Evolutionary conservation across 2,888 invertebrate species (phyloP).

Genomic region (Nysson spinosus): DNA sequence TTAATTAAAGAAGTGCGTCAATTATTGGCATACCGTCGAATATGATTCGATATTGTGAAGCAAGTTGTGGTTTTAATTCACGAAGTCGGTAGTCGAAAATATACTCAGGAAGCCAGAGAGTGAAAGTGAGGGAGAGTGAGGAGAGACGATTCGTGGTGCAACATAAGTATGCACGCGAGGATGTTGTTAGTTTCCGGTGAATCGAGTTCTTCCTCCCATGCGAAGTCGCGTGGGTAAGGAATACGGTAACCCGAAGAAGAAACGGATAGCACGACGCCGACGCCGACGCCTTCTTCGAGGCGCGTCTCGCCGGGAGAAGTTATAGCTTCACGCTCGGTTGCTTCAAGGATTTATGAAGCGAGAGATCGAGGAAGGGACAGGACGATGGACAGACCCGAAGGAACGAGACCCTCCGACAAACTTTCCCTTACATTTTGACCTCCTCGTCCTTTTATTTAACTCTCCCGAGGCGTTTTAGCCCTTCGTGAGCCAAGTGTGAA

Average conservation of each 20-base stretch:
- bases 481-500: too few species aligned
- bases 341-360: slow-evolving; percentile 58
- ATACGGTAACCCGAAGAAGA: slow-evolving; percentile 20
- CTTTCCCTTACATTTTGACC: slow-evolving; percentile 32
- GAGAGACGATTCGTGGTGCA: neutral
- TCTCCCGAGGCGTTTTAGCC: too few species aligned
- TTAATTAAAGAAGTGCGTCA: too few species aligned
- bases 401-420: slow-evolving; percentile 5
- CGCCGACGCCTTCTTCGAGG: slow-evolving; percentile 30
- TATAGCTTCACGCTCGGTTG: slow-evolving; percentile 69
- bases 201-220: slow-evolving; percentile 45
- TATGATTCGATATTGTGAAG: too few species aligned
- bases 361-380: slow-evolving; percentile 47
- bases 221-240: slow-evolving; percentile 44
- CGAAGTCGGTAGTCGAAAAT: too few species aligned
- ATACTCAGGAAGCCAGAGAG: too few species aligned
- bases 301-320: slow-evolving; percentile 53
- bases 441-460: too few species aligned
- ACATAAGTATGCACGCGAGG: slow-evolving; percentile 42
- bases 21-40: too few species aligned
- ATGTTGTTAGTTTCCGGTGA: slow-evolving; percentile 42
- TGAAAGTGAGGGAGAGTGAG: too few species aligned
- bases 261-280: slow-evolving; percentile 41
- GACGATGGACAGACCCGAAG: slow-evolving; percentile 13
- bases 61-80: too few species aligned